Evolutionary conservation across 2,888 invertebrate species (phyloP).

Genomic region (Dryobotodes eremita): DNA sequence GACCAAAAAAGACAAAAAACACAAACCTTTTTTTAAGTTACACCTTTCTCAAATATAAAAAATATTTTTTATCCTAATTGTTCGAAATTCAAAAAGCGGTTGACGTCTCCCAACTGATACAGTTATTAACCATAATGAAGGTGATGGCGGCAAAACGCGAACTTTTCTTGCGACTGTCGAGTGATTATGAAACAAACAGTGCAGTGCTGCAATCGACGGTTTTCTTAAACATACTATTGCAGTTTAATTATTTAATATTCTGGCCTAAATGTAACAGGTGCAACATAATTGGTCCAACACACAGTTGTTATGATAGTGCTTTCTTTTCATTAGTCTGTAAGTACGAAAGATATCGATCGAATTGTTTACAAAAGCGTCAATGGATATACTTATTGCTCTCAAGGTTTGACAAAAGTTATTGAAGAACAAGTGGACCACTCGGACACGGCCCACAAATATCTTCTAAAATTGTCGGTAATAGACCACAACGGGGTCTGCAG

Average conservation of each 20-base stretch:
- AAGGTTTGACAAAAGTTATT: slow-evolving; percentile 46
- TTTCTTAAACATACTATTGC: slow-evolving; percentile 35
- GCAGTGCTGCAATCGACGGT: slow-evolving; percentile 52
- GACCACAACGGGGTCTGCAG: slow-evolving; percentile 35
- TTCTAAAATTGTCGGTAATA: neutral
- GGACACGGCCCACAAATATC: slow-evolving; percentile 9
- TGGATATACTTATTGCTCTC: slow-evolving; percentile 19
- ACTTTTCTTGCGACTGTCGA: slow-evolving; percentile 60
- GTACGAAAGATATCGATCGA: neutral
- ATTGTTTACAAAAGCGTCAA: neutral
- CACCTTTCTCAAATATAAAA: neutral
- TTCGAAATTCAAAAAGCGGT: slow-evolving; percentile 38
- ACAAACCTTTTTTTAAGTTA: slow-evolving; percentile 19
- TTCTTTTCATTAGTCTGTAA: slow-evolving; percentile 12
- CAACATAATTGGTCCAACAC: slow-evolving; percentile 36
- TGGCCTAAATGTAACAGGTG: slow-evolving; percentile 48
- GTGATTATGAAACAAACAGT: slow-evolving; percentile 61
- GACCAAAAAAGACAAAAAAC: neutral
- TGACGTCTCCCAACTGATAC: slow-evolving; percentile 50
- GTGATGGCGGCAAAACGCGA: slow-evolving; percentile 33
- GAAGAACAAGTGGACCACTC: slow-evolving; percentile 31
- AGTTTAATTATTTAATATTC: slow-evolving; percentile 52
- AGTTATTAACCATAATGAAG: slow-evolving; percentile 39
- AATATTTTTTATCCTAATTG: neutral
- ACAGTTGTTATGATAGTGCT: neutral